These are phyloP conservation scores for Phataginus tricuspis DNA, from an alignment of 2,797 vertebrate species.

Conservation along the genomic window DNA sequence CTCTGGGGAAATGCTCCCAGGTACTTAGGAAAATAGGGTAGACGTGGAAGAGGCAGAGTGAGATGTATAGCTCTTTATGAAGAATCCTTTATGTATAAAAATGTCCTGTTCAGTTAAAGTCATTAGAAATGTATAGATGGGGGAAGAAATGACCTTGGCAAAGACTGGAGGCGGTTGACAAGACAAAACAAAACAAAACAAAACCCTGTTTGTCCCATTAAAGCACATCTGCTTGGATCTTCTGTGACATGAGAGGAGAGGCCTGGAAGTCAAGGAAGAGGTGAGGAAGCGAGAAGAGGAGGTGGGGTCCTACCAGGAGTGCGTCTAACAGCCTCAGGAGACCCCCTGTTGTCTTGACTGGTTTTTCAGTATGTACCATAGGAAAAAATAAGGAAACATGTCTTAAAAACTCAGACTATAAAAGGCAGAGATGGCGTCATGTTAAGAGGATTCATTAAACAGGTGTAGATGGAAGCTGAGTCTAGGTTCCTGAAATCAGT, in stretches of 20 bases:
- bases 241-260: not conserved
- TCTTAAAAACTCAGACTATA: not conserved
- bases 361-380: not conserved
- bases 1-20: not conserved
- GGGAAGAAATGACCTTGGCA: not conserved
- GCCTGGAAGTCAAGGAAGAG: not conserved
- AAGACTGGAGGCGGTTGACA: not conserved
- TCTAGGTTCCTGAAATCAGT: not conserved
- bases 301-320: not conserved
- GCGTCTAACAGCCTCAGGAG: not conserved
- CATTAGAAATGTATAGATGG: conserved; percentile 33
- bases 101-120: not conserved
- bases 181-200: not conserved
- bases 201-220: not conserved
- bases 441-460: not conserved
- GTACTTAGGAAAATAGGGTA: not conserved
- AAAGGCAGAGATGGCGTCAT: not conserved
- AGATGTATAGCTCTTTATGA: not conserved
- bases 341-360: not conserved
- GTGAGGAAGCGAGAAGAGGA: not conserved
- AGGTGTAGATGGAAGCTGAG: not conserved
- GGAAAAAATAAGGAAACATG: not conserved
- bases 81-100: not conserved
- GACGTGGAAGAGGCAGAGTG: not conserved
- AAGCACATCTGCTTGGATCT: not conserved